Evolutionary conservation across 2,888 invertebrate genomes (phyloP), one percentile per base, ranked within the genome.

Genomic region (Chaetogeoica ovagalla): DNA sequence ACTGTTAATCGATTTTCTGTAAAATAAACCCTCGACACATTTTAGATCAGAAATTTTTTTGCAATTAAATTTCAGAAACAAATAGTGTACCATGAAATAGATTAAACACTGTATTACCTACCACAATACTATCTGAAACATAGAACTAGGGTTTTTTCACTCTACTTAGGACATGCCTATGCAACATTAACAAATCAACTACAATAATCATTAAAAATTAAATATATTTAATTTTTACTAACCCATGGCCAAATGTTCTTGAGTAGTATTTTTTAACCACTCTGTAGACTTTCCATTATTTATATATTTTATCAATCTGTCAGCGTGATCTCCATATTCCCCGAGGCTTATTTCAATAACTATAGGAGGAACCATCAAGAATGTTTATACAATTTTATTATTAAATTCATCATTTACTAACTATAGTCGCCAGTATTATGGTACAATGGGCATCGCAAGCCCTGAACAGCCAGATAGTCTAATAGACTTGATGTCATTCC

Each of bases 381-480:
- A 57, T 37, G 57, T n/a, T 30, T 21, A 74, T 23, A 70, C 57
- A 55, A 74, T 23, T 37, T 1, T 59, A 71, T 30, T 37, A 57
- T 19, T n/a, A 15, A 37, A 55, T 13, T 52, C 19, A 39, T 62
- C 6, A 71, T 73, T 19, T 87, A 89, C 91, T 91, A 87, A 95
- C 95, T 89, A 87, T 91, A 96, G 87, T 96, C 96, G 21, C 95
- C 94, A 62, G 96, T 95, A 87, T 96, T 96, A 86, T 97, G 95
- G 85, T 94, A 94, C 21, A 92, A 90, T 0, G 96, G 97, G 86
- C 97, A 97, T 48, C 72, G 62, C n/a, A 83, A 60, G 57, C 82
- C 76, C 82, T 91, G 87, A 83, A 90, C 89, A 73, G 89, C 88
- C 82, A 97, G 87, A 87, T 92, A 97, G 0, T 93, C 92, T 71